These are phyloP conservation scores for Indri indri DNA, from an alignment of 2,113 vertebrate genomes.

Conservation along the genomic window DNA sequence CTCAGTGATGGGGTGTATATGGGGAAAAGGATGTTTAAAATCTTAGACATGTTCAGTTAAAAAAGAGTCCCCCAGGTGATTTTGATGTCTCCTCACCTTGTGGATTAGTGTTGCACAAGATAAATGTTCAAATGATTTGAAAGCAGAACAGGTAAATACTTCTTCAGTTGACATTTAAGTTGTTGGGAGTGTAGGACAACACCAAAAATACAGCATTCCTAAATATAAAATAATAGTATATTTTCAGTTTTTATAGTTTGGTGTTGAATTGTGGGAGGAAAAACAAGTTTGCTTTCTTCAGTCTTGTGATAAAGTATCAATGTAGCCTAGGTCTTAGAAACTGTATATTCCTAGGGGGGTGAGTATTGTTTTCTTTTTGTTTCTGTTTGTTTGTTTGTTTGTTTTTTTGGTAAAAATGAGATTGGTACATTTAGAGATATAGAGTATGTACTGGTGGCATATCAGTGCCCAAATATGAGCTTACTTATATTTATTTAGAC, in stretches of 20 bases:
- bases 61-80: background rate
- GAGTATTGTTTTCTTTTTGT: background rate
- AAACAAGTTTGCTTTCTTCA: slow-evolving; percentile 5
- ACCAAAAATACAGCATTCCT: background rate
- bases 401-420: background rate
- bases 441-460: background rate
- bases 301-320: background rate
- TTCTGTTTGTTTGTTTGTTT: background rate
- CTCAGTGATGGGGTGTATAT: background rate
- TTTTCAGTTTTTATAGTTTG: background rate
- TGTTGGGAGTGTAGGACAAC: background rate
- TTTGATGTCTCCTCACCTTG: background rate
- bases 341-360: background rate
- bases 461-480: background rate
- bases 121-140: background rate
- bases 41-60: background rate
- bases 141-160: background rate
- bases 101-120: background rate
- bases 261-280: background rate
- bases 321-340: background rate
- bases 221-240: background rate
- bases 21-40: background rate
- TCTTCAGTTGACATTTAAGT: background rate
- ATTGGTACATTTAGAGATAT: background rate
- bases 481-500: slow-evolving; percentile 12